Conservation (phyloP, 2,888 invertebrate genomes). For the Xiphydria camelus region DNA sequence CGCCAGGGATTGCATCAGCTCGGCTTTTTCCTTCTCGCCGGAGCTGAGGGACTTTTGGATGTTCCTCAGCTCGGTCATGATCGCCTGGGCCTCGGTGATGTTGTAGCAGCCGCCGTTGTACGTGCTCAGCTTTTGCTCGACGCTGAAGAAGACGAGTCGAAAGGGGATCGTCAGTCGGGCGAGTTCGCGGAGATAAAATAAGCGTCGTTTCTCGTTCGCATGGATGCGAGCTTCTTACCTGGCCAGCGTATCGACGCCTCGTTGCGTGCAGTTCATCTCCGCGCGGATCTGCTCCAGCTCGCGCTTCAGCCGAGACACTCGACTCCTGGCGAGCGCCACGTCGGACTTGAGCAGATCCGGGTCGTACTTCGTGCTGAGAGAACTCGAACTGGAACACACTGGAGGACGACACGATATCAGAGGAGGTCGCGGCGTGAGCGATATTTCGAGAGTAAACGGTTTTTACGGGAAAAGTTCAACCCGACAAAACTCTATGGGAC, state of each 20-base stretch:
- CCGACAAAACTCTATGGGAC: constrained; percentile 5
- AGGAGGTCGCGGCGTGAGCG: no score
- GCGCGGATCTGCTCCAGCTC: constrained; percentile 90
- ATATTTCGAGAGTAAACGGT: no score
- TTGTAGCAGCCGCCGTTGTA: constrained; percentile 87
- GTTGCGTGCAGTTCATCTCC: constrained; percentile 88
- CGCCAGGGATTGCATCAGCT: constrained; percentile 91
- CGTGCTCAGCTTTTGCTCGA: constrained; percentile 85
- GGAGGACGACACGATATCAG: no score
- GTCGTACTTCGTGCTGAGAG: constrained; percentile 90
- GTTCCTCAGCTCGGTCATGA: constrained; percentile 89
- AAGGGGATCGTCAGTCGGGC: not conserved
- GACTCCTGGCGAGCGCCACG: constrained; percentile 83
- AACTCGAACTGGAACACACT: constrained; percentile 88
- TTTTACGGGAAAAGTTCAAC: constrained; percentile 24
- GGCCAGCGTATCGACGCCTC: constrained; percentile 89
- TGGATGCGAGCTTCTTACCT: constrained; percentile 69
- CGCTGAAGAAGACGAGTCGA: constrained; percentile 61
- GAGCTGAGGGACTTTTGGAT: constrained; percentile 89
- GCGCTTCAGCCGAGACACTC: constrained; percentile 85
- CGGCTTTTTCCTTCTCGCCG: constrained; percentile 91
- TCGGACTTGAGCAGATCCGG: constrained; percentile 92
- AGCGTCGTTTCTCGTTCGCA: not conserved
- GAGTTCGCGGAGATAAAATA: not conserved
- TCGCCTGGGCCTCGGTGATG: constrained; percentile 93